Evolutionary conservation across 2,888 invertebrate species (phyloP).

Genomic region (Tipula lateralis): DNA sequence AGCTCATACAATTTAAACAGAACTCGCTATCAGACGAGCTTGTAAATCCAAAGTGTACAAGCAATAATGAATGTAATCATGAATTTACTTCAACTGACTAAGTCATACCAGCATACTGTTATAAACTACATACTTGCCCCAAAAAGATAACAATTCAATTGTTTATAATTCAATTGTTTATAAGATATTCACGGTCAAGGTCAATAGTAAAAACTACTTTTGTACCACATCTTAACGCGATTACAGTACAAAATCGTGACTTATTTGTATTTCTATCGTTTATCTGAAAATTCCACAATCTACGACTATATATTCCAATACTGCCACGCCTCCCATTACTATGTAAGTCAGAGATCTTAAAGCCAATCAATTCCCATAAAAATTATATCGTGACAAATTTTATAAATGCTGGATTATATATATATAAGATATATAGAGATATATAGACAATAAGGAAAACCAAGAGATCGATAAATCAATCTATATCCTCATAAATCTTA

Average conservation of each 20-base stretch:
- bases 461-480: neutral
- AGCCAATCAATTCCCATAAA: constrained; percentile 11
- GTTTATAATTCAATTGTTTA: neutral
- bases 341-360: neutral
- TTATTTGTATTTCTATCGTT: neutral
- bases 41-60: too few relatives aligned
- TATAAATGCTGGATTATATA: neutral
- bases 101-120: too few relatives aligned
- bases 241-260: neutral
- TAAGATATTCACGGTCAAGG: neutral
- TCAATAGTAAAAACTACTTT: neutral
- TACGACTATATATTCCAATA: neutral
- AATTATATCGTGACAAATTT: constrained; percentile 19
- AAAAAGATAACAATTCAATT: too few relatives aligned
- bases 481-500: constrained; percentile 2
- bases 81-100: too few relatives aligned
- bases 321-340: neutral
- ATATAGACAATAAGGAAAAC: neutral
- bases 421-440: too few relatives aligned
- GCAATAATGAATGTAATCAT: too few relatives aligned
- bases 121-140: too few relatives aligned
- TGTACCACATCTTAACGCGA: neutral
- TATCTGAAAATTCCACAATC: neutral
- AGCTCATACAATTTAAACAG: too few relatives aligned
- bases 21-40: too few relatives aligned